phyloP scores from a whole-genome alignment of 2,888 invertebrate species.

The Callyntrura guangdongensis region DNA sequence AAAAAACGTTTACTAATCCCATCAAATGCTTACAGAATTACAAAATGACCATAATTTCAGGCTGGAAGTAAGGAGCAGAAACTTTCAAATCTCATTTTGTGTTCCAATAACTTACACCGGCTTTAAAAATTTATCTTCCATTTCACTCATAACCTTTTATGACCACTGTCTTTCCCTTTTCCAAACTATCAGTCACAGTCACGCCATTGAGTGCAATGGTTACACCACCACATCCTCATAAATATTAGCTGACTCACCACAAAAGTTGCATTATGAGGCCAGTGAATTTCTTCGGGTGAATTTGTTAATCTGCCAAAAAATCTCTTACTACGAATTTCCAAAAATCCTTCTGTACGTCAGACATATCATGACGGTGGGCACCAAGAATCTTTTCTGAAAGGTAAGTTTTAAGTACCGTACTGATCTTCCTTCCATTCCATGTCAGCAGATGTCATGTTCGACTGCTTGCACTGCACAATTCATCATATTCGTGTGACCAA shows the following conservation, averaged over 20 bases:
- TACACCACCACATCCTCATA: background rate
- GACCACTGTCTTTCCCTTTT: background rate
- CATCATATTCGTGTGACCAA: constrained; percentile 38
- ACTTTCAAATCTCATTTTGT: too few relatives aligned
- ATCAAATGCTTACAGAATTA: too few relatives aligned
- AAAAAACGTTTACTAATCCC: too few relatives aligned
- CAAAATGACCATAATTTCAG: too few relatives aligned
- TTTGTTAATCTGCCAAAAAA: constrained; percentile 32
- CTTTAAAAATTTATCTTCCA: background rate
- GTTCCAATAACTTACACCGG: too few relatives aligned
- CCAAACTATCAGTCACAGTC: background rate
- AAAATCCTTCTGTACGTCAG: background rate
- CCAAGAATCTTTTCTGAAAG: background rate
- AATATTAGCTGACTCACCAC: background rate
- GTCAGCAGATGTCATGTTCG: constrained; percentile 59
- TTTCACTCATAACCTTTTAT: background rate
- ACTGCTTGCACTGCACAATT: constrained; percentile 50
- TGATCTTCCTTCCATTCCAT: background rate
- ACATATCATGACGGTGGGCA: background rate
- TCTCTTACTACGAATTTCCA: background rate
- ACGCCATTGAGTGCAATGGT: background rate
- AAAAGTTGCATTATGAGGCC: background rate
- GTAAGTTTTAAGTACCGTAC: background rate
- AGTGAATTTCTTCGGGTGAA: background rate
- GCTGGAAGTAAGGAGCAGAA: too few relatives aligned